Conservation (phyloP, 2,888 invertebrate genomes). For the Andricus curvator region DNA sequence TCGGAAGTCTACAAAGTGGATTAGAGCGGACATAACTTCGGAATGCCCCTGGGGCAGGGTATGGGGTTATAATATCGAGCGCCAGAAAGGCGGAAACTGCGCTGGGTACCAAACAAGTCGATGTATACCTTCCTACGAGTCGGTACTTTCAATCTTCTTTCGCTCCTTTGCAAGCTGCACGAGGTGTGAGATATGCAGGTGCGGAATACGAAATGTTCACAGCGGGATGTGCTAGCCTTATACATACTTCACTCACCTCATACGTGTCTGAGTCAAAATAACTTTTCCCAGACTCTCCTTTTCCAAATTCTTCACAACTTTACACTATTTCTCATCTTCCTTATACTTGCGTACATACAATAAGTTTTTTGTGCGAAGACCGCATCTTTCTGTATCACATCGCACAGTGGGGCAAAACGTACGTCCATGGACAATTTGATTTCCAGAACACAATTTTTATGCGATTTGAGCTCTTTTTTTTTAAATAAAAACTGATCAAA, state of each 20-base stretch:
- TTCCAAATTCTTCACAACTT: slow-evolving; percentile 3
- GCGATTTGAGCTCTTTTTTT: no score
- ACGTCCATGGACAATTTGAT: no score
- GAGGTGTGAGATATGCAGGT: slow-evolving; percentile 37
- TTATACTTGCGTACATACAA: neutral
- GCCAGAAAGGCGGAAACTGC: slow-evolving; percentile 43
- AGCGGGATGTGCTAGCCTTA: neutral
- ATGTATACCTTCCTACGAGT: slow-evolving; percentile 28
- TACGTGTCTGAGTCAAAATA: slow-evolving; percentile 14
- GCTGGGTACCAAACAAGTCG: slow-evolving; percentile 23
- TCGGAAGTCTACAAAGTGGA: slow-evolving; percentile 54
- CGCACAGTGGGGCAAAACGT: no score
- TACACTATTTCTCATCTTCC: slow-evolving; percentile 6
- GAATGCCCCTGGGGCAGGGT: slow-evolving; percentile 50
- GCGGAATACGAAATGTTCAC: slow-evolving; percentile 17
- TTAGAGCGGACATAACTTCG: slow-evolving; percentile 53
- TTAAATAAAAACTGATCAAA: no score
- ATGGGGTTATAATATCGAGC: slow-evolving; percentile 51
- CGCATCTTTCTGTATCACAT: no score
- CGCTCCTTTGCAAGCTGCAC: slow-evolving; percentile 25
- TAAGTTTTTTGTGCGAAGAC: no score
- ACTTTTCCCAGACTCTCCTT: neutral
- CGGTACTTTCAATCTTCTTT: slow-evolving; percentile 32
- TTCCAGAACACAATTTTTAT: no score
- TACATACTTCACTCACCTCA: slow-evolving; percentile 2